phyloP scores from a whole-genome alignment of 2,888 invertebrate genomes.

The Amiota communis region DNA sequence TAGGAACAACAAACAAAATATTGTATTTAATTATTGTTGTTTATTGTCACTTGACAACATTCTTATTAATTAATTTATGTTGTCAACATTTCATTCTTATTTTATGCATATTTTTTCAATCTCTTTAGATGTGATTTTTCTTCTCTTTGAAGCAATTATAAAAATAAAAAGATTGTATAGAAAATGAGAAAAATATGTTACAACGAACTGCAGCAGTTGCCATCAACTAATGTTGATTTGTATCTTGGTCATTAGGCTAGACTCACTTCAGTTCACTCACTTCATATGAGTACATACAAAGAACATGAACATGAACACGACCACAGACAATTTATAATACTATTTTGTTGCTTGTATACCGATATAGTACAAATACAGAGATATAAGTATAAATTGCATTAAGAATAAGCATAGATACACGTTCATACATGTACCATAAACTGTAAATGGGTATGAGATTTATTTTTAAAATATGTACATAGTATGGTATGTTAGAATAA shows the following conservation, averaged over 20 bases:
- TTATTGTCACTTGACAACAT: slow-evolving; percentile 39
- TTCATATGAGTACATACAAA: no score
- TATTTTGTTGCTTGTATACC: background rate
- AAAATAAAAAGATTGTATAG: no score
- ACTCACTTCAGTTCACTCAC: no score
- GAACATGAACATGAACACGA: slow-evolving; percentile 36
- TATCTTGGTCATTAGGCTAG: no score
- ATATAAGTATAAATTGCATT: background rate
- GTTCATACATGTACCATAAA: background rate
- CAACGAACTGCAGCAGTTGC: background rate
- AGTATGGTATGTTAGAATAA: no score
- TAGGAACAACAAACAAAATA: background rate
- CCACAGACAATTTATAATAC: slow-evolving; percentile 43
- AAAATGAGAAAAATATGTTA: no score
- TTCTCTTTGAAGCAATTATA: no score
- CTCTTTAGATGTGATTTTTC: no score
- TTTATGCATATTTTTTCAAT: no score
- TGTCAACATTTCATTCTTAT: background rate
- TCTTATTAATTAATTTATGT: slow-evolving; percentile 37
- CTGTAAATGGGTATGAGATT: background rate
- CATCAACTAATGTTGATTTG: slow-evolving; percentile 18
- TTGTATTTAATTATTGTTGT: slow-evolving; percentile 36
- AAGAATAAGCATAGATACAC: background rate
- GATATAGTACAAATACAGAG: background rate
- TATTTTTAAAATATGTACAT: no score